Conservation (phyloP, 2,797 vertebrate genomes). For the Amphiprion clarkii region DNA sequence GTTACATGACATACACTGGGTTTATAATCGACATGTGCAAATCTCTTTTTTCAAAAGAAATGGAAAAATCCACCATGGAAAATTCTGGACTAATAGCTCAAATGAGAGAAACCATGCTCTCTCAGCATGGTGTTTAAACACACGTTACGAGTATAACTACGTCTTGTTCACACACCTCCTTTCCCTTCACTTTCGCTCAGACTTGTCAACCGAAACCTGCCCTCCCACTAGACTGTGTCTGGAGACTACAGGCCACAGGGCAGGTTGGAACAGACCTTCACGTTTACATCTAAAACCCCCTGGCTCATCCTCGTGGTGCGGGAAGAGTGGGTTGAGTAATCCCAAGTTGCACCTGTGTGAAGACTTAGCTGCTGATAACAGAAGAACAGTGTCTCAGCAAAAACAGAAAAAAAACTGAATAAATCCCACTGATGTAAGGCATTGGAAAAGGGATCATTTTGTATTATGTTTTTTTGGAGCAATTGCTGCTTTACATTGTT, state of each 20-base stretch:
- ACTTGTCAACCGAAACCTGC: conserved; percentile 78
- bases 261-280: conserved; percentile 77
- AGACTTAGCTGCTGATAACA: conserved; percentile 7
- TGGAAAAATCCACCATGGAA: background rate
- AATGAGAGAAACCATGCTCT: conserved; percentile 8
- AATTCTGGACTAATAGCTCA: background rate
- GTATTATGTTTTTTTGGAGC: background rate
- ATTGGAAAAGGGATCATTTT: background rate
- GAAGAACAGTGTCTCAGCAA: too few relatives aligned
- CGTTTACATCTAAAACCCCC: conserved; percentile 42
- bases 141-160: background rate
- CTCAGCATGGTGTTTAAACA: conserved; percentile 25
- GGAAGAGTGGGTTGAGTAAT: conserved; percentile 52
- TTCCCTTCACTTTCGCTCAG: conserved; percentile 65
- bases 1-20: background rate
- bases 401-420: background rate
- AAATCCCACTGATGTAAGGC: background rate
- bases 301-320: conserved; percentile 14
- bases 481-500: background rate
- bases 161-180: conserved; percentile 49
- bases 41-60: background rate
- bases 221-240: conserved; percentile 60
- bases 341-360: conserved; percentile 5
- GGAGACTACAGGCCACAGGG: conserved; percentile 52
- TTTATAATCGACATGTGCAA: background rate